Evolutionary conservation across 37 sponge, comb jelly and placozoan species (phyloP).

Genomic region (Dysidea cf. avara): DNA sequence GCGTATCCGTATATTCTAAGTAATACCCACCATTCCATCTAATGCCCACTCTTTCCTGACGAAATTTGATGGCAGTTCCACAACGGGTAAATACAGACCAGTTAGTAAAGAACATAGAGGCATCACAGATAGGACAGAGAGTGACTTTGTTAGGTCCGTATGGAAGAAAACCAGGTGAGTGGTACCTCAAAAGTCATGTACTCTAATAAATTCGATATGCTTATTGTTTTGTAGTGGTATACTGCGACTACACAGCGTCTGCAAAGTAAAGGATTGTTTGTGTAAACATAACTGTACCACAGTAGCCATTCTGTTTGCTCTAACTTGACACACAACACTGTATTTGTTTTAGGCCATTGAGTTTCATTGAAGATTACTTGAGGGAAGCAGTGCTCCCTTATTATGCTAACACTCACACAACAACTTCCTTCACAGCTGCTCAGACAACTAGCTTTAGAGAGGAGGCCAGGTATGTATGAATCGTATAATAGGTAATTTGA

Average conservation of each 20-base stretch:
- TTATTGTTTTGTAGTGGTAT: constrained; percentile 55
- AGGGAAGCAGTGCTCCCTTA: constrained; percentile 58
- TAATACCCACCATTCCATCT: too few relatives aligned
- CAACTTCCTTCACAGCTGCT: constrained; percentile 65
- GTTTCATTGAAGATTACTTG: constrained; percentile 82
- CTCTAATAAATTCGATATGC: not conserved
- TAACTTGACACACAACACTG: not conserved
- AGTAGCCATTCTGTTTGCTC: too few relatives aligned
- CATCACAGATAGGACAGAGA: constrained; percentile 35
- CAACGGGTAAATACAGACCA: not conserved
- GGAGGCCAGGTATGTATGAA: constrained; percentile 69
- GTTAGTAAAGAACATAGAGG: constrained; percentile 45
- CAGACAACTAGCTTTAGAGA: constrained; percentile 80
- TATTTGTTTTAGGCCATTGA: constrained; percentile 35
- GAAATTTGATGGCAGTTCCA: constrained; percentile 14
- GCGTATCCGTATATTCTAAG: too few relatives aligned
- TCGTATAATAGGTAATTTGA: too few relatives aligned
- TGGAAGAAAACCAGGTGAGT: constrained; percentile 61
- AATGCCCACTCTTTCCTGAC: too few relatives aligned
- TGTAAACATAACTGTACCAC: not conserved
- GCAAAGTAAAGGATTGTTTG: constrained; percentile 54
- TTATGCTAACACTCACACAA: constrained; percentile 94
- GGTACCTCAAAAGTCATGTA: not conserved
- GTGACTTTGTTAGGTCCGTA: constrained; percentile 61
- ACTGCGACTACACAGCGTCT: constrained; percentile 91